Evolutionary conservation across 2,113 vertebrate genomes (phyloP), one percentile per base, ranked within the genome.

Genomic region (Heterocephalus glaber): DNA sequence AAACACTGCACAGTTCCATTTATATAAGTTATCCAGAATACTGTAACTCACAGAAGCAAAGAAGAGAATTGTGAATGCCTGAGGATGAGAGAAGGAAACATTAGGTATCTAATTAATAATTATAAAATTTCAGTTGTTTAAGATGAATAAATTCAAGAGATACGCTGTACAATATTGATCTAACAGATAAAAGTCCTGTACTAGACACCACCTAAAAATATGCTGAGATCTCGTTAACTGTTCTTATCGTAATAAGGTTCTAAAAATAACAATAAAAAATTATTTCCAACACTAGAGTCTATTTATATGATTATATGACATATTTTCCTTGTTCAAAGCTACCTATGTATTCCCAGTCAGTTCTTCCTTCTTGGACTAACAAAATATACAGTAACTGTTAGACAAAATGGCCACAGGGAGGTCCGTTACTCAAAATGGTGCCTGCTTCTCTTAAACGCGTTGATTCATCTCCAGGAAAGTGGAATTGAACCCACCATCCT

Each of bases 331-430:
- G 60, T 83, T 22, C 26, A 44, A 76, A 83, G 7, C 38, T n/a
- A 80, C 47, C 24, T 9, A 70, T 92, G 3, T 90, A n/a, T 86
- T 87, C 47, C 16, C 33, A 41, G 35, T 56, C 60, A 91, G 7
- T 88, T 92, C 7, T 76, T 92, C 38, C 38, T 79, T 87, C 41
- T 86, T 12, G 87, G 61, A 83, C 38, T 82, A 24, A 96, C 10
- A 66, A n/a, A 66, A 68, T 4, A 65, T n/a, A n/a, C n/a, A n/a
- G n/a, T n/a, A n/a, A n/a, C n/a, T n/a, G n/a, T n/a, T n/a, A n/a
- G n/a, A n/a, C n/a, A n/a, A n/a, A n/a, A n/a, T n/a, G n/a, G n/a
- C n/a, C n/a, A n/a, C n/a, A n/a, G n/a, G n/a, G n/a, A n/a, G n/a
- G n/a, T n/a, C n/a, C n/a, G n/a, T n/a, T n/a, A n/a, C n/a, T n/a